Evolutionary conservation across 2,888 invertebrate genomes (phyloP).

Genomic region (Teinopalpus imperialis): DNA sequence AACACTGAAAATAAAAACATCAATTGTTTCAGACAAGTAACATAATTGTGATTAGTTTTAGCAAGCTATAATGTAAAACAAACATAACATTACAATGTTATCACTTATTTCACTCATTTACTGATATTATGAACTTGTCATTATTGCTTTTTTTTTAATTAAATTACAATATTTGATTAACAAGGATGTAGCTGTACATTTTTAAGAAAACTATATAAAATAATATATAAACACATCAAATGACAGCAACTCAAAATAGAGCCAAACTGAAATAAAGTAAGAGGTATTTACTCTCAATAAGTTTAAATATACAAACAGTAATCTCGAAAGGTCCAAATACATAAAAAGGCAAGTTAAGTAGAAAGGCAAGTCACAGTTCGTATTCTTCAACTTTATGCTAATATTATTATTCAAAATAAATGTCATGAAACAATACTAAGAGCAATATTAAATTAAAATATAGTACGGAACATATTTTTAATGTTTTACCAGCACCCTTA

Average conservation of each 20-base stretch:
- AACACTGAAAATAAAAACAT: slow-evolving; percentile 7
- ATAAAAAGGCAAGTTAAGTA: slow-evolving; percentile 65
- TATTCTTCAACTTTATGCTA: slow-evolving; percentile 43
- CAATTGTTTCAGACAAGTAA: background rate
- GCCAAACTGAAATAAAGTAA: slow-evolving; percentile 41
- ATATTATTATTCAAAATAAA: slow-evolving; percentile 47
- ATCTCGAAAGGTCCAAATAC: slow-evolving; percentile 48
- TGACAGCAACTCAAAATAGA: slow-evolving; percentile 10
- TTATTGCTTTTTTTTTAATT: slow-evolving; percentile 21
- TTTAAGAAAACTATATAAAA: slow-evolving; percentile 3
- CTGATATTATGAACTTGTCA: slow-evolving; percentile 12
- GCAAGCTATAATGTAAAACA: slow-evolving; percentile 4
- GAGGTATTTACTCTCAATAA: slow-evolving; percentile 37
- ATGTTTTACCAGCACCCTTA: slow-evolving; percentile 61
- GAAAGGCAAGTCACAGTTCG: slow-evolving; percentile 68
- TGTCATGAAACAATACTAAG: slow-evolving; percentile 61
- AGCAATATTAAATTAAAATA: slow-evolving; percentile 50
- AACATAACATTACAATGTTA: slow-evolving; percentile 2
- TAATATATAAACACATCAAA: slow-evolving; percentile 1
- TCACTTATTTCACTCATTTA: slow-evolving; percentile 4
- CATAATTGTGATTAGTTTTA: slow-evolving; percentile 3
- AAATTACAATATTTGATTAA: slow-evolving; percentile 18
- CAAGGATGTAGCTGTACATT: slow-evolving; percentile 2
- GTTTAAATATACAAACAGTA: slow-evolving; percentile 40
- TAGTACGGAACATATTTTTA: slow-evolving; percentile 49